Evolutionary conservation across 2,888 invertebrate species (phyloP), one percentile per base, ranked within the genome.

Genomic region (Incurvaria masculella): DNA sequence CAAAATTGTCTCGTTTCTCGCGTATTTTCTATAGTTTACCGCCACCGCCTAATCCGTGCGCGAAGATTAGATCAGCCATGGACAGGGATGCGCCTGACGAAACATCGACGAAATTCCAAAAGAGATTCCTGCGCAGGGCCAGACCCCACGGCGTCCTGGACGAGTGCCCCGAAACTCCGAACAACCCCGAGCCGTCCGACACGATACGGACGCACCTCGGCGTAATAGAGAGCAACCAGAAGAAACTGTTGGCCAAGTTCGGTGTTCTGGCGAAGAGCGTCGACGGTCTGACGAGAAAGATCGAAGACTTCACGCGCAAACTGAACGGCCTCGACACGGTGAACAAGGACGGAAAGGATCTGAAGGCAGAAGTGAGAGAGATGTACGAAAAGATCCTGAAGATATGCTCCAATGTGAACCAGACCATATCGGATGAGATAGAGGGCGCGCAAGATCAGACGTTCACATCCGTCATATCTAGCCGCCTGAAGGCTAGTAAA

Each of bases 261-360:
- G 72, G 73, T 21, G 52, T 53, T 2, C 49, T 76, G 19, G 57
- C 59, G 2, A 66, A 61, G 48, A 68, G 63, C 51, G 66, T 74
- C 0, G 70, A 73, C 0, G 71, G 69, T 1, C 45, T 75, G 4
- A 59, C 59, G 2, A 65, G 61, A 40, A 53, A 61, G 1, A 4
- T 72, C 2, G 41, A 53, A 0, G 61, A 65, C 33, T 60, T 69
- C 21, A 58, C 70, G 0, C 72, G 68, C 0, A 75, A 70, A 53
- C 55, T 73, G 2, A 47, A 54, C 1, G 47, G 55, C 8, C 52
- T 74, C 14, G 74, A 74, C 52, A 69, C 72, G 2, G 53, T 60
- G 1, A 54, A 59, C 0, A 51, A 55, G 0, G 73, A 73, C 27
- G 62, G 59, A 42, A 64, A 54, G 46, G 66, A 61, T 51, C 21